Evolutionary conservation across 2,797 vertebrate genomes (phyloP).

Genomic region (Sebastes jordani): DNA sequence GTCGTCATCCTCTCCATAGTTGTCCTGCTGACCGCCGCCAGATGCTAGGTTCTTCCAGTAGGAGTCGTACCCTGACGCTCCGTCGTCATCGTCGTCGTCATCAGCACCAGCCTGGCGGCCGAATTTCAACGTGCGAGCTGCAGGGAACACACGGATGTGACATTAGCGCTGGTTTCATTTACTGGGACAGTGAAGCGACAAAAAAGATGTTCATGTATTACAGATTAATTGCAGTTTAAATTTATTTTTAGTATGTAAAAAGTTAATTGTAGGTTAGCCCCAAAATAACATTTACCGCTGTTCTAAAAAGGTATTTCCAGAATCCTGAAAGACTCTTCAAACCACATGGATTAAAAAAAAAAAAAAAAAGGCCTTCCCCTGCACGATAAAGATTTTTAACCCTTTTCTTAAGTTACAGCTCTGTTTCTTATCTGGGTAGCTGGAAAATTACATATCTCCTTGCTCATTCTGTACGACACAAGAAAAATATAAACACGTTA

Average conservation of each 20-base stretch:
- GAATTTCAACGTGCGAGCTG: constrained; percentile 94
- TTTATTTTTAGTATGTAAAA: not conserved
- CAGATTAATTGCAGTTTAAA: not conserved
- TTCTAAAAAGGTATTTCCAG: not conserved
- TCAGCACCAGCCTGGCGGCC: constrained; percentile 90
- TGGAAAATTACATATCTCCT: not conserved
- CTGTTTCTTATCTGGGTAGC: not conserved
- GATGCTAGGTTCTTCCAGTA: constrained; percentile 92
- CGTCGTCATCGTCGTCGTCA: constrained; percentile 84
- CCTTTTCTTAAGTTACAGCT: not conserved
- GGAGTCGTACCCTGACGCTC: constrained; percentile 89
- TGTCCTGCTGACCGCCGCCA: constrained; percentile 70
- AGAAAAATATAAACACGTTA: not conserved
- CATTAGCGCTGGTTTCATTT: not conserved
- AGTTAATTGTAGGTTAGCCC: not conserved
- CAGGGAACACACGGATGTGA: constrained; percentile 1
- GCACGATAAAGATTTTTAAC: not conserved
- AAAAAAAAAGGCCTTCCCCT: not conserved
- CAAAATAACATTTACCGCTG: not conserved
- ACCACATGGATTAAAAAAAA: not conserved
- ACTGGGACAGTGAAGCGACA: not conserved
- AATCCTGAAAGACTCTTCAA: not conserved
- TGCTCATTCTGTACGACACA: not conserved
- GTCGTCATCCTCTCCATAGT: constrained; percentile 64
- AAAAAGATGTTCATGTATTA: not conserved